phyloP scores from a whole-genome alignment of 2,113 vertebrate species.

The Macroglossus sobrinus region DNA sequence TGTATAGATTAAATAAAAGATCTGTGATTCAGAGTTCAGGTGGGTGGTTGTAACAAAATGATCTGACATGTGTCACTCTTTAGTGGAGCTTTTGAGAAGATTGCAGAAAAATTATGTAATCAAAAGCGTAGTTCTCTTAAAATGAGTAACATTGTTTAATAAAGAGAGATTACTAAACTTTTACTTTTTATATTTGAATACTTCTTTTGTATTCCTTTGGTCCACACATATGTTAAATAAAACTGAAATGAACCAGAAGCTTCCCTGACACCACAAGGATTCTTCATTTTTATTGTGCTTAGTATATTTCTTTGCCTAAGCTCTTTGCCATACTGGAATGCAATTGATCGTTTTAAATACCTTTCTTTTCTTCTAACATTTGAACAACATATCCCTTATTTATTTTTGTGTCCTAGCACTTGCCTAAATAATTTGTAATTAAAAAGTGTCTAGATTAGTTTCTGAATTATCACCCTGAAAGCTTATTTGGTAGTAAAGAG shows the following conservation, averaged over 20 bases:
- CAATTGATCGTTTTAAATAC: neutral
- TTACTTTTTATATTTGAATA: neutral
- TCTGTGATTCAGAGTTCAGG: neutral
- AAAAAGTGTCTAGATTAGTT: neutral
- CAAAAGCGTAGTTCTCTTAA: neutral
- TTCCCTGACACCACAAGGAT: neutral
- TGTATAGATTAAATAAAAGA: neutral
- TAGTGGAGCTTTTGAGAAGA: neutral
- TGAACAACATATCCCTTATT: neutral
- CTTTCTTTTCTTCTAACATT: neutral
- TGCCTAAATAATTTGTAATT: neutral
- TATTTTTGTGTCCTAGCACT: neutral
- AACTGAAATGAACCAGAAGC: neutral
- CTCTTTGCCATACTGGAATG: neutral
- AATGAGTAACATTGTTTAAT: neutral
- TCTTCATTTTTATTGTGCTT: neutral
- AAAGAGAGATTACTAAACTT: neutral
- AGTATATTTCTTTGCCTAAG: neutral
- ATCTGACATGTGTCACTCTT: conserved; percentile 23
- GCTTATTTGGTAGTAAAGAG: neutral
- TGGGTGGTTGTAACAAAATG: neutral
- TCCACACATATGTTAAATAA: neutral
- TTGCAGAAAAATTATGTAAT: neutral
- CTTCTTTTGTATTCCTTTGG: neutral
- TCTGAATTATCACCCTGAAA: neutral